Percentiles rank a stretch among this genome's conserved stretches.
phyloP scores from a whole-genome alignment of 2,113 vertebrate genomes.

The Eudyptes chrysolophus region DNA sequence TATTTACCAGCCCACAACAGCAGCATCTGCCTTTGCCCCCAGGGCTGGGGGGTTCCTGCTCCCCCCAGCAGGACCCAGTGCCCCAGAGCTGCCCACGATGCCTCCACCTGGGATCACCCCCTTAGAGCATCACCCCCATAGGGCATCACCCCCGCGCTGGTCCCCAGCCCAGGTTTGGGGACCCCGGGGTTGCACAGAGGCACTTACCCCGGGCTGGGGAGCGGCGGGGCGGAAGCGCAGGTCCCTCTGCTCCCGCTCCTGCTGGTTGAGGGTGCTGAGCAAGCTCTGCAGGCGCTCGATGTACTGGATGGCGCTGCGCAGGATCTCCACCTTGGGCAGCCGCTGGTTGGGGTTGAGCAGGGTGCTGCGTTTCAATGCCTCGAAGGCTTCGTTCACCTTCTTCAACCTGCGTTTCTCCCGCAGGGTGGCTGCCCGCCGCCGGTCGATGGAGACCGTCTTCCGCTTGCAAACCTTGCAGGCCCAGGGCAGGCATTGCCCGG shows the following conservation, averaged over 20 bases:
- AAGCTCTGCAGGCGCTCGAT: constrained; percentile 95
- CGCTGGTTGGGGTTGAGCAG: constrained; percentile 97
- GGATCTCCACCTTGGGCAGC: constrained; percentile 98
- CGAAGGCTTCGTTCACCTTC: constrained; percentile 98
- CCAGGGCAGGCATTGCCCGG: constrained; percentile 95
- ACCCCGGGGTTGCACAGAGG: fast-evolving
- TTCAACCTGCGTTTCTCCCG: constrained; percentile 93
- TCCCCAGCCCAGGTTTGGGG: neutral
- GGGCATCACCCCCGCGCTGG: fast-evolving
- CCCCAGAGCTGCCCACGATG: neutral
- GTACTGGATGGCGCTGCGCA: constrained; percentile 97
- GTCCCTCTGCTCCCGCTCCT: constrained; percentile 86
- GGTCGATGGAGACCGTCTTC: constrained; percentile 92
- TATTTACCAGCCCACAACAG: fast-evolving
- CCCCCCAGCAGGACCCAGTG: neutral
- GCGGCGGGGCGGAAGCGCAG: constrained; percentile 75
- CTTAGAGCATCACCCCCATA: fast-evolving
- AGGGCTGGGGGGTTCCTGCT: neutral
- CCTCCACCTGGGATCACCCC: neutral
- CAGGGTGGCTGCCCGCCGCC: constrained; percentile 91
- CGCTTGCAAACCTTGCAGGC: constrained; percentile 96
- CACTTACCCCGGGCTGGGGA: constrained; percentile 84
- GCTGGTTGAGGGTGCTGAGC: constrained; percentile 94
- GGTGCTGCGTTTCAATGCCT: constrained; percentile 96
- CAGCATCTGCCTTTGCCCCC: neutral